Base-by-base conservation (phyloP, 2,797 vertebrate species). In the Dipus sagitta region DNA sequence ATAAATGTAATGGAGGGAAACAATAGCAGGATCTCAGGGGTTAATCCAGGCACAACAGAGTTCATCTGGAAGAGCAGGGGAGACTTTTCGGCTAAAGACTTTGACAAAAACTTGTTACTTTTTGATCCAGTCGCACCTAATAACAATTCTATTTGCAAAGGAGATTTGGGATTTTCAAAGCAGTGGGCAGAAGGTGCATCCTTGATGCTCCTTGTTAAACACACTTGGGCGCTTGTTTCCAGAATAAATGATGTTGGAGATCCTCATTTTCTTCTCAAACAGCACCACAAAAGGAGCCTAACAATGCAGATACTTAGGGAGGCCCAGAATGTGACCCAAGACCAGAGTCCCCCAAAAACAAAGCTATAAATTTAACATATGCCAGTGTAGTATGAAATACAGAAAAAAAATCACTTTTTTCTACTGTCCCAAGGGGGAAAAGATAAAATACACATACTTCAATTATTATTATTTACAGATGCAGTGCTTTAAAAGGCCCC, bases 21-120 rank as follows among this genome's bases (percentile, higher is more conserved):
- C 98, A 98, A 98, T 97, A 77, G 94, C 72, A 62, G 95, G 96
- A 90, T 97, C 90, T 92, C 68, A 95, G 96, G 92, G 97, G 97
- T 98, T 98, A 98, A 98, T 98, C 98, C 97, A 94, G 97, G 96
- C 96, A 98, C 98, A 97, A 96, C 94, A 91, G 97, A 97, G 97
- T 96, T 98, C 98, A 98, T 98, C 98, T 98, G 96, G 90, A 97
- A 96, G 93, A 90, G 77, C 83, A 90, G 91, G 97, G 95, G 91
- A 97, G 97, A 96, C 85, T 98, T 97, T 97, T 96, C 94, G 92
- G 93, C 90, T 97, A 97, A 98, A 97, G 96, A 98, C 92, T 96
- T 95, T 86, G 88, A 95, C 95, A 93, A 97, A 98, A 98, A 97
- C 97, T 98, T 98, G 97, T 97, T 98, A 98, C 97, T 98, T 98